phyloP scores from a whole-genome alignment of 2,113 vertebrate species.

The Leptobrachium ailaonicum region DNA sequence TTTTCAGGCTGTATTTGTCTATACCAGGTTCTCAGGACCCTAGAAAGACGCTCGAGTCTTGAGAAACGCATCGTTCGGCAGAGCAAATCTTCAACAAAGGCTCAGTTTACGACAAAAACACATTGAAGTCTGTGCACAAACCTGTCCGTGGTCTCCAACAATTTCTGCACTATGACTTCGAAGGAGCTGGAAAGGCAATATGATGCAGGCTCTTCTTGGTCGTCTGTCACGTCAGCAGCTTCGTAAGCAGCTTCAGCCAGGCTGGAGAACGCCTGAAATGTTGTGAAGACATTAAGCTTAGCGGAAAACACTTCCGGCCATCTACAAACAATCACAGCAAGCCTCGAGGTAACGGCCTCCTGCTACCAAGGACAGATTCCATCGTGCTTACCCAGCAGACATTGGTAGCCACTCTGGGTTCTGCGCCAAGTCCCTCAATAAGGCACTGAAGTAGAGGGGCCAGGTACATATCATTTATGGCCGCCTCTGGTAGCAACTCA shows the following conservation, averaged over 20 bases:
- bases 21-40: no score
- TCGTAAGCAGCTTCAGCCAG: constrained; percentile 96
- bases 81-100: no score
- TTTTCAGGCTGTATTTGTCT: no score
- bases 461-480: constrained; percentile 94
- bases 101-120: no score
- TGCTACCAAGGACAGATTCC: neutral
- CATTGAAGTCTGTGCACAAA: constrained; percentile 42
- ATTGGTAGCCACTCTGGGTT: constrained; percentile 93
- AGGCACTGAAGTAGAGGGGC: constrained; percentile 91
- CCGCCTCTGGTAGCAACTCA: constrained; percentile 92
- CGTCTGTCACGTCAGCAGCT: constrained; percentile 91
- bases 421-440: constrained; percentile 92
- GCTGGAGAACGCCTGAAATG: constrained; percentile 89
- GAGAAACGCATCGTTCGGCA: no score
- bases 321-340: neutral
- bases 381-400: constrained; percentile 91
- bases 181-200: constrained; percentile 96
- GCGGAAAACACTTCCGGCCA: neutral
- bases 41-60: no score
- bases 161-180: constrained; percentile 97
- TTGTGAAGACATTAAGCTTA: neutral
- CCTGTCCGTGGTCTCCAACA: constrained; percentile 96
- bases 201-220: constrained; percentile 93
- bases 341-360: neutral